These are phyloP conservation scores for Etheostoma spectabile DNA, from an alignment of 2,113 vertebrate species.

Conservation along the genomic window DNA sequence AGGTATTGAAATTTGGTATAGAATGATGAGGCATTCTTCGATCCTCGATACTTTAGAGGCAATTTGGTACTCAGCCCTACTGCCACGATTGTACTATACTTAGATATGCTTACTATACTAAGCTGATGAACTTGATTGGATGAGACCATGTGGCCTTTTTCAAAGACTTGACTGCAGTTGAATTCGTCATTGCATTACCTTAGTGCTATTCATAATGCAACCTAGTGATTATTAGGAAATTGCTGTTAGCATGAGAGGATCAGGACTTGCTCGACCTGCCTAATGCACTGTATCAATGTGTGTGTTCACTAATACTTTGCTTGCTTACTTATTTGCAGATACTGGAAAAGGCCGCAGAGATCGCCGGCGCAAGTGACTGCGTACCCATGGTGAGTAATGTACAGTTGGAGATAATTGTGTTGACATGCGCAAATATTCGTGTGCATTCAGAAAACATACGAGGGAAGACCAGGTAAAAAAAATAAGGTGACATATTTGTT, in stretches of 20 bases:
- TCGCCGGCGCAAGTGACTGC: slow-evolving; percentile 88
- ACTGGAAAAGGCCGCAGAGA: slow-evolving; percentile 97
- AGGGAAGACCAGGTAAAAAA: not conserved
- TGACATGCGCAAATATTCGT: not conserved
- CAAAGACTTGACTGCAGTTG: slow-evolving; percentile 13
- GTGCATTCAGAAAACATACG: slow-evolving; percentile 1
- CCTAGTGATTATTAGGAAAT: slow-evolving; percentile 54
- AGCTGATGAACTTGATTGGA: not conserved
- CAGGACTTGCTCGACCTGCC: slow-evolving; percentile 44
- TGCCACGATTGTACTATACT: not conserved
- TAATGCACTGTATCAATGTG: slow-evolving; percentile 34
- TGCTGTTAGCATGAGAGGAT: slow-evolving; percentile 53
- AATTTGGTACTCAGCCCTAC: not conserved
- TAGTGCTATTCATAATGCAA: slow-evolving; percentile 37
- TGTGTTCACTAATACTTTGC: not conserved
- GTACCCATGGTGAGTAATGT: slow-evolving; percentile 86
- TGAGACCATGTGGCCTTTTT: slow-evolving; percentile 1
- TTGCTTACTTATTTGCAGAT: slow-evolving; percentile 84
- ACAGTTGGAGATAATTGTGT: not conserved
- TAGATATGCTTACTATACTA: too few species aligned
- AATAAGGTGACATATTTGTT: not conserved
- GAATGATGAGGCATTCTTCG: too few species aligned
- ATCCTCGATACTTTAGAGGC: too few species aligned
- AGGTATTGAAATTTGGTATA: too few species aligned
- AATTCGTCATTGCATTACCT: slow-evolving; percentile 12